Conservation (phyloP, 1,140 invertebrate species). For the Thaumetopoea pityocampa region DNA sequence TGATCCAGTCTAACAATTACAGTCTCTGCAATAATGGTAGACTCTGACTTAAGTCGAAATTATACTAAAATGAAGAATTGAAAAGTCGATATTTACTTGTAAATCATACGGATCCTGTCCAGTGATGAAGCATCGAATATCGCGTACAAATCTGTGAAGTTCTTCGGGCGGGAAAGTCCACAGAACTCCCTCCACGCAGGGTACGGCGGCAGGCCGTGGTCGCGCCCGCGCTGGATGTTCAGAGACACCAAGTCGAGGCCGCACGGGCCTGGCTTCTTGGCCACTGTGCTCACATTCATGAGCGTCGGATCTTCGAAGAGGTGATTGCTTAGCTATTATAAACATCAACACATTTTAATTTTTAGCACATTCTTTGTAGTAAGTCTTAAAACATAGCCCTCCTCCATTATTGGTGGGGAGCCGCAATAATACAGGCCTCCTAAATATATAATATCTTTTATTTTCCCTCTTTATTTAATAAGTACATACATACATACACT, state of each 20-base stretch:
- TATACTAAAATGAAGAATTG: too few species aligned
- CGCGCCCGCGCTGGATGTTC: constrained; percentile 91
- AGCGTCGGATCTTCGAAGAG: constrained; percentile 80
- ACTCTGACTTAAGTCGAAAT: too few species aligned
- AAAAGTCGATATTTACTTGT: constrained; percentile 78
- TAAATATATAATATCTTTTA: too few species aligned
- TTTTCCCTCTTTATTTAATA: too few species aligned
- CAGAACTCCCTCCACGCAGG: constrained; percentile 85
- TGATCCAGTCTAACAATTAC: too few species aligned
- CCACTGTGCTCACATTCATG: constrained; percentile 19
- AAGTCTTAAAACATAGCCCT: too few species aligned
- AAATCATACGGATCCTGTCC: constrained; percentile 79
- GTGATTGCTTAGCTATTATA: constrained; percentile 81
- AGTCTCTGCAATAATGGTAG: too few species aligned
- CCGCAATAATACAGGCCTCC: too few species aligned
- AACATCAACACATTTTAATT: background rate
- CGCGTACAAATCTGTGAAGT: constrained; percentile 84
- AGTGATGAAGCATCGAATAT: constrained; percentile 80
- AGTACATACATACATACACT: too few species aligned
- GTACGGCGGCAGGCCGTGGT: constrained; percentile 92
- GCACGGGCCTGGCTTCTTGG: constrained; percentile 63
- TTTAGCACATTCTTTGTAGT: too few species aligned
- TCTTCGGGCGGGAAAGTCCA: constrained; percentile 79
- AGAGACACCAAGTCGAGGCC: constrained; percentile 90
- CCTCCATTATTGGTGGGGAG: too few species aligned